phyloP scores from a whole-genome alignment of 2,888 invertebrate genomes.

The Alitta virens region DNA sequence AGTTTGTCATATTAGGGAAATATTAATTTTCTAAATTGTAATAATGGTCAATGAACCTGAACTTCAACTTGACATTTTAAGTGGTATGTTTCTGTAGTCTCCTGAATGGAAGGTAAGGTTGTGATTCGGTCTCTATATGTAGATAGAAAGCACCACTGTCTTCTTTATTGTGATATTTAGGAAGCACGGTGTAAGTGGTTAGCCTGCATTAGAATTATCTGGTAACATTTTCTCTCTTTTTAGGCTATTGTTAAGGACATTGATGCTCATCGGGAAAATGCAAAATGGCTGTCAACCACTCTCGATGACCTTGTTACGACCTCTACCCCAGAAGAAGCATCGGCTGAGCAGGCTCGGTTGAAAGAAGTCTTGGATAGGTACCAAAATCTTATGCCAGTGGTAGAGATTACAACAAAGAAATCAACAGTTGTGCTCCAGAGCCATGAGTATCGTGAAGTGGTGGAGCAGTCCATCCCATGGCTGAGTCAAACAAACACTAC shows the following conservation, averaged over 20 bases:
- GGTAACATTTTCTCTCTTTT: no score
- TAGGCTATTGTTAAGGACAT: constrained; percentile 88
- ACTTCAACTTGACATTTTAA: no score
- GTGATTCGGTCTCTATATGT: not conserved
- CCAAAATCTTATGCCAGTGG: constrained; percentile 73
- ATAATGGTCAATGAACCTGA: no score
- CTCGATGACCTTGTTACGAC: constrained; percentile 81
- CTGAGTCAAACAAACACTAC: constrained; percentile 52
- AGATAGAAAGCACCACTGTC: not conserved
- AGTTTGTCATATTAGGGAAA: no score
- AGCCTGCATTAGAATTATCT: no score
- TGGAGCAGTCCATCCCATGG: constrained; percentile 70
- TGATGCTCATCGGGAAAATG: constrained; percentile 84
- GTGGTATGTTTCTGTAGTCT: no score
- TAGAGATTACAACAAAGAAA: constrained; percentile 89
- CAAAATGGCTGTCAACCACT: constrained; percentile 92
- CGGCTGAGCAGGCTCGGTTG: constrained; percentile 76
- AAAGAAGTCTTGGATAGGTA: constrained; percentile 82
- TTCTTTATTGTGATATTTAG: not conserved
- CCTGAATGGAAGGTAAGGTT: no score
- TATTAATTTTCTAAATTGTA: no score
- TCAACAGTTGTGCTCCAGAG: constrained; percentile 90
- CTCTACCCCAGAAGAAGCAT: constrained; percentile 75
- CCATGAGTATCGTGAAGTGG: constrained; percentile 85
- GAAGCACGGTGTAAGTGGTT: no score